These are phyloP conservation scores for Chalcosyrphus nemorum DNA, from an alignment of 2,888 invertebrate genomes.

Conservation along the genomic window DNA sequence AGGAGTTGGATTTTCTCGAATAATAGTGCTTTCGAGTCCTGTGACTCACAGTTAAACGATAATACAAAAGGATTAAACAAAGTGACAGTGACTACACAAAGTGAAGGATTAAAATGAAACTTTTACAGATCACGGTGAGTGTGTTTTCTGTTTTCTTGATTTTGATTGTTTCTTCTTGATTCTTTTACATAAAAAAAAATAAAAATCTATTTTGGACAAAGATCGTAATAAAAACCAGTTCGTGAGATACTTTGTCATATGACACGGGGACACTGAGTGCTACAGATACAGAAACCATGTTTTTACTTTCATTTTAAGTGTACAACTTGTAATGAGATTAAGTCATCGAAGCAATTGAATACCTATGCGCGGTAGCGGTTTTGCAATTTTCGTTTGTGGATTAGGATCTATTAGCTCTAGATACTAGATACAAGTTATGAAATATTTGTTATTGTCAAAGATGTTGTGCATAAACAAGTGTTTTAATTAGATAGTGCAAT, in stretches of 20 bases:
- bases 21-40: not conserved
- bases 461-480: slow-evolving; percentile 8
- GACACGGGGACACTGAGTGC: slow-evolving; percentile 52
- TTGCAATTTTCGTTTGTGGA: slow-evolving; percentile 12
- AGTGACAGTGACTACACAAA: slow-evolving; percentile 1
- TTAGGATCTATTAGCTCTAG: not conserved
- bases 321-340: slow-evolving; percentile 42
- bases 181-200: not conserved
- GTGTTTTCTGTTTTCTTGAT: not conserved
- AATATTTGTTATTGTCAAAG: not conserved
- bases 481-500: slow-evolving; percentile 18
- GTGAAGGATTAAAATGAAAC: slow-evolving; percentile 59
- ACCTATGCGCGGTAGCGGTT: not conserved
- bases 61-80: slow-evolving; percentile 20
- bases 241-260: slow-evolving; percentile 41
- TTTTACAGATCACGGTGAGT: slow-evolving; percentile 66
- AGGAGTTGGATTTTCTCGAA: not conserved
- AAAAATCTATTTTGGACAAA: slow-evolving; percentile 17
- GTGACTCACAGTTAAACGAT: not conserved
- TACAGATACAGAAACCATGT: slow-evolving; percentile 21
- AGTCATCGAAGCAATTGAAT: slow-evolving; percentile 43
- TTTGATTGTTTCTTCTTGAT: not conserved
- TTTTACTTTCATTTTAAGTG: slow-evolving; percentile 64
- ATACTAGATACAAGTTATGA: slow-evolving; percentile 1
- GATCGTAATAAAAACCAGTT: slow-evolving; percentile 53